Conservation (phyloP, 2,888 invertebrate genomes). For the Tiphia femorata region DNA sequence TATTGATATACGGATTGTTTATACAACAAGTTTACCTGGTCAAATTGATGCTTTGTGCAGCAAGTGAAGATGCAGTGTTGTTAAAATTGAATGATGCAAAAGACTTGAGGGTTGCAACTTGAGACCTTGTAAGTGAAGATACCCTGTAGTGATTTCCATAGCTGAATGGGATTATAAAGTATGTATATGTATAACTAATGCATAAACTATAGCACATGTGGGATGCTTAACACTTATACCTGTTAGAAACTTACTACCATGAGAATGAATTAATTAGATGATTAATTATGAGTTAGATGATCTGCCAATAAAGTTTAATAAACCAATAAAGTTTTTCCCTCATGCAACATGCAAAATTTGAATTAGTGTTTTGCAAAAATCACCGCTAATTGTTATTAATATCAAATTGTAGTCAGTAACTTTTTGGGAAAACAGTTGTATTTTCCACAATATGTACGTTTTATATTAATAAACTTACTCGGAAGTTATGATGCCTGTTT, state of each 20-base stretch:
- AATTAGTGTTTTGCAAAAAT: no score
- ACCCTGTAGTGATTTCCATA: slow-evolving; percentile 71
- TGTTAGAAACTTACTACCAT: no score
- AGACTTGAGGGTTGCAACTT: slow-evolving; percentile 72
- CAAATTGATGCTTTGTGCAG: slow-evolving; percentile 53
- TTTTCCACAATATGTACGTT: no score
- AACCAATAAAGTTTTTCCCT: no score
- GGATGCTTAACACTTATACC: no score
- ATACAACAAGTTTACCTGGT: slow-evolving; percentile 52
- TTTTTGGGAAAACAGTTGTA: no score
- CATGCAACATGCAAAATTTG: no score
- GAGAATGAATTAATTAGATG: no score
- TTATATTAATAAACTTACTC: slow-evolving; percentile 78
- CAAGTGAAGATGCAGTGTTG: slow-evolving; percentile 66
- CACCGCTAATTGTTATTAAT: no score
- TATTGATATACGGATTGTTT: slow-evolving; percentile 2
- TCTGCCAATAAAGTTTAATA: no score
- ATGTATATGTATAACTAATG: slow-evolving; percentile 29
- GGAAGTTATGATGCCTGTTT: slow-evolving; percentile 72
- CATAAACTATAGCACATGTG: slow-evolving; percentile 7
- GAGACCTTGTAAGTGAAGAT: slow-evolving; percentile 72
- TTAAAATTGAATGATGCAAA: slow-evolving; percentile 72
- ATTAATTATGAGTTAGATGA: no score
- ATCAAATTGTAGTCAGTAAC: no score
- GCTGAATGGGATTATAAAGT: slow-evolving; percentile 58